Percentiles rank a stretch among this genome's conserved stretches.
phyloP scores from a whole-genome alignment of 2,888 invertebrate genomes.

The Hydrotaea diabolus region DNA sequence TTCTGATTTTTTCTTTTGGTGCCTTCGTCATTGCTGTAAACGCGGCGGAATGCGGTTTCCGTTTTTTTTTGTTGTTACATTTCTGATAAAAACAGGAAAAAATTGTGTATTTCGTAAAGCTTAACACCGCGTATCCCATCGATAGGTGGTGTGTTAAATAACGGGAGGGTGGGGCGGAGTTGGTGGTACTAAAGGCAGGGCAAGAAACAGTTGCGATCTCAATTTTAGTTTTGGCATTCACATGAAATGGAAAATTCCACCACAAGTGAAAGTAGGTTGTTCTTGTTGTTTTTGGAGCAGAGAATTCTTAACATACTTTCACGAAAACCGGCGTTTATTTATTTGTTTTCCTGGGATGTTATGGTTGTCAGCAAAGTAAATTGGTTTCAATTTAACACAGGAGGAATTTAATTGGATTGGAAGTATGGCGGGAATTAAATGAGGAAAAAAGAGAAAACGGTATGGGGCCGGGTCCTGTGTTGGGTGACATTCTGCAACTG shows the following conservation, averaged over 20 bases:
- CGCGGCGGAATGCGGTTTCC: conserved; percentile 49
- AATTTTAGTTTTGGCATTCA: background rate
- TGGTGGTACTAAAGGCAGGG: no score
- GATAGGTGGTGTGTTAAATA: background rate
- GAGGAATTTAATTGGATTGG: background rate
- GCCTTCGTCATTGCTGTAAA: conserved; percentile 30
- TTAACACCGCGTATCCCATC: conserved; percentile 5
- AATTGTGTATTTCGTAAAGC: background rate
- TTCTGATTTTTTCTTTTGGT: background rate
- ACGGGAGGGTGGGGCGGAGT: background rate
- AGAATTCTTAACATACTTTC: conserved; percentile 15
- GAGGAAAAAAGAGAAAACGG: background rate
- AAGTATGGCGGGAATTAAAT: background rate
- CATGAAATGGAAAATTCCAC: conserved; percentile 33
- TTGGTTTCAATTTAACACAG: conserved; percentile 9
- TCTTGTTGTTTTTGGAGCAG: conserved; percentile 6
- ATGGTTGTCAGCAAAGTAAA: background rate
- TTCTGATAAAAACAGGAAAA: conserved; percentile 35
- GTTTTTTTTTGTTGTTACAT: conserved; percentile 16
- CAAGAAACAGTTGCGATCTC: background rate
- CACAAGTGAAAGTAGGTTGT: conserved; percentile 43
- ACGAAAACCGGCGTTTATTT: background rate
- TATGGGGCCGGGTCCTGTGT: no score
- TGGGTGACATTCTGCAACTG: background rate
- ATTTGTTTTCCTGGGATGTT: background rate